Evolutionary conservation across 1,140 invertebrate species (phyloP).

Genomic region (Anagrus nilaparvatae): DNA sequence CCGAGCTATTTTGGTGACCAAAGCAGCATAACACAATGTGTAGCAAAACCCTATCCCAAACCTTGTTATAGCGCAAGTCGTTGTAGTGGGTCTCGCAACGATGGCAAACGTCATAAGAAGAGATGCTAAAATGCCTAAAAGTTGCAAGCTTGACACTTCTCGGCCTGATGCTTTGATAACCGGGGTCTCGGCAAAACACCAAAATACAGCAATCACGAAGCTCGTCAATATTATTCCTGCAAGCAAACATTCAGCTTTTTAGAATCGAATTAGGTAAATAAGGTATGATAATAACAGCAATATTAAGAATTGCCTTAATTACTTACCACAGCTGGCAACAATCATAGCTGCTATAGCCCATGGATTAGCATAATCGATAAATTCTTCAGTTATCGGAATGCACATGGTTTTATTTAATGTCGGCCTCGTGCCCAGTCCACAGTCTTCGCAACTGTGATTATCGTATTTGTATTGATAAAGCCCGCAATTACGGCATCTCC

Average conservation of each 20-base stretch:
- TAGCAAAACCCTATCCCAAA: conserved; percentile 48
- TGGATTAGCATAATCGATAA: conserved; percentile 44
- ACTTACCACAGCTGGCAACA: conserved; percentile 26
- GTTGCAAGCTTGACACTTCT: conserved; percentile 32
- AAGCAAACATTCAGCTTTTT: neutral
- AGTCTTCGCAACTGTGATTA: conserved; percentile 53
- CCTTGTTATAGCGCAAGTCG: conserved; percentile 43
- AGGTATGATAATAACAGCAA: no score
- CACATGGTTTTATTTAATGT: conserved; percentile 36
- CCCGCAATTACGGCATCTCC: conserved; percentile 52
- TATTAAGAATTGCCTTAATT: conserved; percentile 7
- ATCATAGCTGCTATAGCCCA: conserved; percentile 50
- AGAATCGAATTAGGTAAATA: neutral
- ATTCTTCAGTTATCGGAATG: conserved; percentile 41
- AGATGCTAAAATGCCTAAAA: conserved; percentile 43
- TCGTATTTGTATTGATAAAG: conserved; percentile 49
- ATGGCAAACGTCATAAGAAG: conserved; percentile 49
- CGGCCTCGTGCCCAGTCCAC: conserved; percentile 40
- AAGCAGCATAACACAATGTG: conserved; percentile 48
- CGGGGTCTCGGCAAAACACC: conserved; percentile 43
- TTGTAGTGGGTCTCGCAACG: conserved; percentile 39
- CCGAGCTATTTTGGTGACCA: conserved; percentile 50
- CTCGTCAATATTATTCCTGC: conserved; percentile 42
- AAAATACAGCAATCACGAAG: conserved; percentile 57
- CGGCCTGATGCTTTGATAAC: conserved; percentile 51